Evolutionary conservation across 2,113 vertebrate genomes (phyloP).

Genomic region (Butorides virescens): DNA sequence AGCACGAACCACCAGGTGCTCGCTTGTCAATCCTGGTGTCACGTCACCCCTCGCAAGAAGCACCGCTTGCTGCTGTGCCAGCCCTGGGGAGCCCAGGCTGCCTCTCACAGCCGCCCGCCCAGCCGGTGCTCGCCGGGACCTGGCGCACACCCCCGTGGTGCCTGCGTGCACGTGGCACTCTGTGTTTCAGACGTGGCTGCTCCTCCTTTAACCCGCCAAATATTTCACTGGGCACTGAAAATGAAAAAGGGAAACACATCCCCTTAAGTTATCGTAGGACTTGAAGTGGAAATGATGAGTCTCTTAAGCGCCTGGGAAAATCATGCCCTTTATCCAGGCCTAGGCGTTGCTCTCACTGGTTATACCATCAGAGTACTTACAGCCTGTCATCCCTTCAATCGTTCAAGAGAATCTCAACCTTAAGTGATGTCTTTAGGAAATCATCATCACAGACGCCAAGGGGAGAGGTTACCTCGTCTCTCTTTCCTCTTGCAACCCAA

Average conservation of each 20-base stretch:
- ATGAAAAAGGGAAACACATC: neutral
- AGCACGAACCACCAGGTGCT: accelerated
- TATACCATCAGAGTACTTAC: neutral
- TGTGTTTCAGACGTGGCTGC: neutral
- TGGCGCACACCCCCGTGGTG: neutral
- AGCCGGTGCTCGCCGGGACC: accelerated
- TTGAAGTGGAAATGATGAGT: neutral
- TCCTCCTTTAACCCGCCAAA: neutral
- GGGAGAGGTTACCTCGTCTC: neutral
- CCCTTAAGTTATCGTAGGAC: accelerated
- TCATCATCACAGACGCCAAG: neutral
- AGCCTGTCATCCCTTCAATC: neutral
- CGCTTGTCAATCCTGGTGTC: neutral
- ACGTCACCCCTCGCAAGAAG: neutral
- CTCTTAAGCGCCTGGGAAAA: neutral
- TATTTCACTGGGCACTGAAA: neutral
- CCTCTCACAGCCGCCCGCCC: neutral
- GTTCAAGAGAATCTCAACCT: neutral
- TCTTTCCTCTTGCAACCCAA: neutral
- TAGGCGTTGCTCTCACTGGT: neutral
- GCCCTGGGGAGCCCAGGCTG: neutral
- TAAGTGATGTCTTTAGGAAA: neutral
- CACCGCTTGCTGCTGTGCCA: neutral
- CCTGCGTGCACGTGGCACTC: neutral
- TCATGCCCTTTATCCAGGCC: neutral